Evolutionary conservation across 2,888 invertebrate species (phyloP).

Genomic region (Leucophenga maculata): DNA sequence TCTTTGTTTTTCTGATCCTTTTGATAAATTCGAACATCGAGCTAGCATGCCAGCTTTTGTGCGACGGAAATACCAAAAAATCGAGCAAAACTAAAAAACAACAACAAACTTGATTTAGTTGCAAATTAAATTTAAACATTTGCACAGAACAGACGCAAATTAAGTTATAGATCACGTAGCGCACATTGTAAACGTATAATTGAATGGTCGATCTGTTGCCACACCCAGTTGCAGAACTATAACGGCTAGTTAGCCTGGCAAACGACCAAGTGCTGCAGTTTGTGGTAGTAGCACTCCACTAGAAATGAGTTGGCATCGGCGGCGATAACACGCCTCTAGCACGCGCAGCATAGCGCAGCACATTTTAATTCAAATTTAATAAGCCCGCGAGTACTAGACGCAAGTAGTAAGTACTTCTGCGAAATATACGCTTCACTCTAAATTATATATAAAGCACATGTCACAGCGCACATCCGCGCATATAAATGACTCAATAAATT

Average conservation of each 20-base stretch:
- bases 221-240: constrained; percentile 20
- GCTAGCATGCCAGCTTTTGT: constrained; percentile 56
- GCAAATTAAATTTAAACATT: neutral
- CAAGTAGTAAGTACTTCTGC: constrained; percentile 43
- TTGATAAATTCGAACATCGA: constrained; percentile 48
- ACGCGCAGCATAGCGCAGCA: constrained; percentile 16
- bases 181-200: neutral
- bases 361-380: constrained; percentile 22
- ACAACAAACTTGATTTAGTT: constrained; percentile 1
- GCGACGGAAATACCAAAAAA: constrained; percentile 60
- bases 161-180: constrained; percentile 23
- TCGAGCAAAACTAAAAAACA: constrained; percentile 51
- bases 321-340: constrained; percentile 23
- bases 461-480: constrained; percentile 65
- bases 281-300: neutral
- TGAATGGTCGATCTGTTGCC: neutral
- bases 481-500: constrained; percentile 57
- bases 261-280: neutral
- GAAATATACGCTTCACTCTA: constrained; percentile 57
- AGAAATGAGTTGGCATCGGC: neutral
- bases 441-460: constrained; percentile 71
- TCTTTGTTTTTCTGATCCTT: neutral
- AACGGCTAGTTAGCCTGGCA: constrained; percentile 12
- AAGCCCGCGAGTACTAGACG: neutral
- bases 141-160: neutral